A percentile compares a stretch with the other conserved stretches of the same genome.
These are phyloP conservation scores for Urocyon cinereoargenteus DNA, from an alignment of 2,797 vertebrate genomes.

Conservation along the genomic window DNA sequence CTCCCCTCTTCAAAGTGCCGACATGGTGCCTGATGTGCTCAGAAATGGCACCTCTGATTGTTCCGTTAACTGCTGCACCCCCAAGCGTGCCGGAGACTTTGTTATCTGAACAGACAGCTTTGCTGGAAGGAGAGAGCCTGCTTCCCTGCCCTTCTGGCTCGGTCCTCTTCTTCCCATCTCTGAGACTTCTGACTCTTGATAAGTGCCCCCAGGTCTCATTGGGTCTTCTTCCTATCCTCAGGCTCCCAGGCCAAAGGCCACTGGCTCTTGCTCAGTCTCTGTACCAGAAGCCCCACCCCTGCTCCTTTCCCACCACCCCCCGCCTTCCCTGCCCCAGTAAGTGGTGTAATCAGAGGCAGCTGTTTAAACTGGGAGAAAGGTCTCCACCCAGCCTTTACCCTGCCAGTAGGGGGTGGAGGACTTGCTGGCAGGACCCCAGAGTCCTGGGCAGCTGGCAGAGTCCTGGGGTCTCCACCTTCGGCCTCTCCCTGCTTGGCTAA, in stretches of 20 bases:
- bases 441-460: constrained; percentile 43
- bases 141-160: background rate
- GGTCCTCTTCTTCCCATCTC: background rate
- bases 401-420: constrained; percentile 63
- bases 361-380: constrained; percentile 84
- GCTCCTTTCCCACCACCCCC: constrained; percentile 52
- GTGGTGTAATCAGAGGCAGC: constrained; percentile 84
- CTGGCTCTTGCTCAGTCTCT: constrained; percentile 45
- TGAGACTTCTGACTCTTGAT: background rate
- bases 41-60: background rate
- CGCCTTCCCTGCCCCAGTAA: constrained; percentile 70
- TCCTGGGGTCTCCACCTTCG: constrained; percentile 34
- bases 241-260: constrained; percentile 75
- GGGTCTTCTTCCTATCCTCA: background rate
- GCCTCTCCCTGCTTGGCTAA: background rate
- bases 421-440: constrained; percentile 60
- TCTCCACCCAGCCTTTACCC: constrained; percentile 73
- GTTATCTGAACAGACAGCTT: background rate
- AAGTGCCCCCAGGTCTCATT: background rate
- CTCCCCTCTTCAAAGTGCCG: background rate
- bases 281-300: constrained; percentile 71
- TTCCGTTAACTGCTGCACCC: background rate
- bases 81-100: background rate
- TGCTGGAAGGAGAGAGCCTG: background rate
- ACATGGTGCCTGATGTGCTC: background rate